Base-by-base conservation (phyloP, 2,888 invertebrate species). In the Ormyrus thymus region DNA sequence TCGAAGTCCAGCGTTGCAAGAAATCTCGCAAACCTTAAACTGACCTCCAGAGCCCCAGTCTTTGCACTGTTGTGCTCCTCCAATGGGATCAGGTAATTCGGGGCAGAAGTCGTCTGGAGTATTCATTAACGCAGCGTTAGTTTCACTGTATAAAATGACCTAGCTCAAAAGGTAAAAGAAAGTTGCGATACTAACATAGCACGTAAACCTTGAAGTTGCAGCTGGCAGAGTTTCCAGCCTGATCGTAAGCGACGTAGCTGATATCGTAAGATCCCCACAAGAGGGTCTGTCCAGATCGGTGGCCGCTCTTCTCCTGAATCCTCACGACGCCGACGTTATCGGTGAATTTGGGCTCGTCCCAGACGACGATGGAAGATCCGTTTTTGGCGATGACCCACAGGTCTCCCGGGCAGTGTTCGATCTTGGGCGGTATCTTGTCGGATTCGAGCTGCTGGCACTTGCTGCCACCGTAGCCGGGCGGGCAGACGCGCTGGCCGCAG, bases 31-130 rank as follows among this genome's bases (percentile, higher is more conserved):
- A 1, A 98, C 96, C 91, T 97, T 97, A 90, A 97, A 98, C 87
- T 97, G 97, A 59, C 98, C 97, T 73, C 97, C 97, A 2, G 98
- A 97, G 65, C 98, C 98, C 98, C 98, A 98, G 86, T 97, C 96
- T 85, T 97, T 97, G 89, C 98, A 98, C 7, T 94, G 94, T 90
- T 98, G 97, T 50, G 93, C 93, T 62, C 98, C 98, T 73, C 98
- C 97, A 43, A 97, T 93, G 0, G 98, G 98, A 90, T 98, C 97
- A 43, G 94, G 92, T 83, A 97, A 90, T 81, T 95, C 94, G 45
- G 97, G 97, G 88, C 98, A 98, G 91, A 98, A 97, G 89, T 98
- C 97, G 83, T 96, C 97, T 95, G 87, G 46, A 92, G 90, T 76
- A 80, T 64, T 69, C 53, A 11, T 65, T 58, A 46, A 46, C 29